Conservation (phyloP, 2,888 invertebrate genomes). For the Cheiracanthium punctorium region DNA sequence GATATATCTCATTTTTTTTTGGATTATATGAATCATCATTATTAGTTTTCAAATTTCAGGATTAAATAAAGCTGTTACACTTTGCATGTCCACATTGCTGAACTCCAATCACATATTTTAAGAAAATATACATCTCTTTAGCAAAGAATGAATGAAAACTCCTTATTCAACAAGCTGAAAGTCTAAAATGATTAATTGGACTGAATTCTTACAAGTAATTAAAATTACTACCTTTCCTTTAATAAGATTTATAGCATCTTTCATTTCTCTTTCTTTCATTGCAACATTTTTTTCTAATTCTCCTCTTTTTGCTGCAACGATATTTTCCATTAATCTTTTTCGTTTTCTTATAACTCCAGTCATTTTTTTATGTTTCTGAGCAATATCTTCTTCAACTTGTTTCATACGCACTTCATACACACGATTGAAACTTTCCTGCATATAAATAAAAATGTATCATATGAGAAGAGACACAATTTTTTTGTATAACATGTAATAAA, state of each 20-base stretch:
- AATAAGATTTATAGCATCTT: not conserved
- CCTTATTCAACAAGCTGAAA: not conserved
- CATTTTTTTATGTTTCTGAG: constrained; percentile 30
- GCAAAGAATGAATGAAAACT: no score
- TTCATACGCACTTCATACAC: constrained; percentile 51
- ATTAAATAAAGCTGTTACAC: no score
- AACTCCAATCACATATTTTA: no score
- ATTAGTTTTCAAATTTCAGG: no score
- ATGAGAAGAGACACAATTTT: no score
- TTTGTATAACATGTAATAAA: no score
- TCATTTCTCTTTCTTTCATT: constrained; percentile 28
- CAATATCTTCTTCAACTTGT: constrained; percentile 50
- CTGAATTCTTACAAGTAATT: no score
- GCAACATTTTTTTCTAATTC: constrained; percentile 38
- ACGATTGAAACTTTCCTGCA: constrained; percentile 32
- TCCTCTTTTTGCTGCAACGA: constrained; percentile 19
- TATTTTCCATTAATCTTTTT: constrained; percentile 31
- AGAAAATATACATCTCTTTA: no score
- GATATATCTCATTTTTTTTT: no score
- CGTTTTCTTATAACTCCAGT: constrained; percentile 28
- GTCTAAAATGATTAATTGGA: not conserved
- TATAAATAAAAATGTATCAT: no score
- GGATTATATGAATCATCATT: no score
- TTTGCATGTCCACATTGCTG: no score
- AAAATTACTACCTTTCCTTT: constrained; percentile 1